Percentiles rank a stretch among this genome's conserved stretches.
Conservation (phyloP, 2,113 vertebrate genomes). For the Elachura formosa region DNA sequence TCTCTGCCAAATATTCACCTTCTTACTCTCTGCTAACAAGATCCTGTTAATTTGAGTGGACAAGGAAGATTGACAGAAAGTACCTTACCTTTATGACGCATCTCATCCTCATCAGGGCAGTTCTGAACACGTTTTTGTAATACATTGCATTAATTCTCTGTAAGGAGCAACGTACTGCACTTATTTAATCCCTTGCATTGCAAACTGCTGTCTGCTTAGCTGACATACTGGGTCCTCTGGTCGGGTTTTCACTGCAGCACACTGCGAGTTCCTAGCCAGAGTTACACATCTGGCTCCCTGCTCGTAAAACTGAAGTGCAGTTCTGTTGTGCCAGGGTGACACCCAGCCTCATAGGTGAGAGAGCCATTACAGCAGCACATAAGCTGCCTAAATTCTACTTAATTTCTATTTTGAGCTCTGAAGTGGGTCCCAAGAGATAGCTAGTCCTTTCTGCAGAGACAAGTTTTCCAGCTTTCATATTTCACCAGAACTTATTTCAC, state of each 20-base stretch:
- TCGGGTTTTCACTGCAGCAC: rapidly evolving
- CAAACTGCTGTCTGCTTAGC: neutral
- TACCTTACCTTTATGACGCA: neutral
- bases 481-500: neutral
- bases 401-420: neutral
- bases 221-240: neutral
- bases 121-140: neutral
- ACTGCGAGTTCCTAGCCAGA: neutral
- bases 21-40: neutral
- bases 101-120: neutral
- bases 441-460: neutral
- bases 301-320: neutral
- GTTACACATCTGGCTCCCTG: neutral
- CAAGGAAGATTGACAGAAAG: neutral
- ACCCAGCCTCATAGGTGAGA: neutral
- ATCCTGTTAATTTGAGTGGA: neutral
- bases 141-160: neutral
- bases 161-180: neutral
- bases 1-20: neutral
- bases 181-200: neutral
- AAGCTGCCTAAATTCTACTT: neutral
- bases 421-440: neutral
- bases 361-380: neutral
- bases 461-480: neutral
- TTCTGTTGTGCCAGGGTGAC: neutral